Percentiles rank a stretch among this genome's conserved stretches.
These are phyloP conservation scores for Rhinogobio ventralis DNA, from an alignment of 2,797 vertebrate genomes.

Conservation along the genomic window DNA sequence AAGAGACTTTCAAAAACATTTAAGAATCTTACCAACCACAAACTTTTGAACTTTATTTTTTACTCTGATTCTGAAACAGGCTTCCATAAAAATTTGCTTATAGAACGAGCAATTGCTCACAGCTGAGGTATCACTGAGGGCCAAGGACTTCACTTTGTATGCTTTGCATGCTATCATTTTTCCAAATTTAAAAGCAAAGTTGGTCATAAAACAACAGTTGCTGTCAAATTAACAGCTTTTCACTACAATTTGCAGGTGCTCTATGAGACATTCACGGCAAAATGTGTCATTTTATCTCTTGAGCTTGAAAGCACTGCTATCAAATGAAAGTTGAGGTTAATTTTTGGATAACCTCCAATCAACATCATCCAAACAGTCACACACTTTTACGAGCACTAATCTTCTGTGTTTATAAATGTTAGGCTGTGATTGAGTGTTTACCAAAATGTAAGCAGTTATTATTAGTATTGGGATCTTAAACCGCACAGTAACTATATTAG, in stretches of 20 bases:
- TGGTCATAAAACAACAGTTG: conserved; percentile 13
- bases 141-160: neutral
- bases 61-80: neutral
- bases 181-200: neutral
- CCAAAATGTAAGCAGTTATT: neutral
- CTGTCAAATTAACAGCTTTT: neutral
- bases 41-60: neutral
- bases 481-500: neutral
- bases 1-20: neutral
- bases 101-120: neutral
- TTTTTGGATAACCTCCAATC: conserved; percentile 34
- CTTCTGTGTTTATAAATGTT: conserved; percentile 13
- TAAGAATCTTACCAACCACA: neutral
- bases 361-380: conserved; percentile 6
- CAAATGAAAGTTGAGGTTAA: conserved; percentile 16
- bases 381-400: neutral
- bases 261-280: neutral
- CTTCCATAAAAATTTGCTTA: neutral
- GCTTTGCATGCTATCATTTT: neutral
- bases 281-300: conserved; percentile 7
- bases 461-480: neutral
- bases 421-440: neutral
- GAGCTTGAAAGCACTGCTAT: conserved; percentile 22
- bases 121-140: conserved; percentile 6
- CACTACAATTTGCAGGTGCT: conserved; percentile 24